Base-by-base conservation (phyloP, 2,888 invertebrate genomes). In the Capitulum mitella region DNA sequence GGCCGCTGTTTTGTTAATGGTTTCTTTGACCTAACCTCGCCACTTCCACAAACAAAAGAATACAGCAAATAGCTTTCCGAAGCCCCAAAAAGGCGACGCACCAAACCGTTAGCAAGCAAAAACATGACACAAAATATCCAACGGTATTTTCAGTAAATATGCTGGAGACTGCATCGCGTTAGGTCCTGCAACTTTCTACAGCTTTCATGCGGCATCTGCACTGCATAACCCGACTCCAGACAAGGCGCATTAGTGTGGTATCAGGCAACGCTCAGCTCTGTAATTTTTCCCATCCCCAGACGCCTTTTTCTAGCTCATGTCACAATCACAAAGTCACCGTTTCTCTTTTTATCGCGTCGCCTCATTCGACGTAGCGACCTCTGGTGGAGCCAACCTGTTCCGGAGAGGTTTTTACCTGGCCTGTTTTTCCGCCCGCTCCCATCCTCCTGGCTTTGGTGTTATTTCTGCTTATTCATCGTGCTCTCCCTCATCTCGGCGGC, bases 321-420 rank as follows among this genome's bases (percentile, higher is more conserved):
- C 70, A 40, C 70, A 70, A 70, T 70, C 70, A 70, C 37, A 40
- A 64, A 64, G 64, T 64, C 34, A 34, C 64, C 64, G 64, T 64
- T 34, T 64, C 32, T 64, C 34, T 64, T 64, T 64, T 32, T 34
- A 34, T 19, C 34, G 29, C 16, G 64, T 34, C 10, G 64, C 64
- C 64, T 19, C 64, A 64, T 64, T 64, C 64, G 34, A 32, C 64
- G 64, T 16, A 29, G 64, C 64, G 64, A 64, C 64, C 64, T 64
- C 64, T 32, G 19, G 34, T 34, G 64, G 10, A 29, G 64, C 34
- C 64, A 34, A 34, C 64, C 70, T 8, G 70, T 22, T 40, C 70
- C 40, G 37, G 26, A 40, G 40, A 1, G 0, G 26, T 70, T 70
- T 70, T 70, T 70, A 19, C 64, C 34, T 3, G 64, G 19, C 34